A percentile compares a stretch with the other conserved stretches of the same genome.
Conservation (phyloP, 2,797 vertebrate species). For the Fistularia commersonii region DNA sequence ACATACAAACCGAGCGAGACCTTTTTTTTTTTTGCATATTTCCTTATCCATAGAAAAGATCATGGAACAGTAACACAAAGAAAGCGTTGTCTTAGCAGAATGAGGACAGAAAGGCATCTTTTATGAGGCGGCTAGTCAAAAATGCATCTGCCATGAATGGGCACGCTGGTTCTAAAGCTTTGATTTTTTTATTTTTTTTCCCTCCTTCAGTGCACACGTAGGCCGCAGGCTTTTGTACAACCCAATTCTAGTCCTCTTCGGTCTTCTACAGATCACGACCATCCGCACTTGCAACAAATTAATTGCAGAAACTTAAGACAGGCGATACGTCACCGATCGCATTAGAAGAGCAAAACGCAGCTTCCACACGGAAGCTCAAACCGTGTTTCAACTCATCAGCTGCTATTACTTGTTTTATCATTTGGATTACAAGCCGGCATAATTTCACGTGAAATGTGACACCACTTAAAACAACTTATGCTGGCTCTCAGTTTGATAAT, state of each 20-base stretch:
- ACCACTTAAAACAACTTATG: slow-evolving; percentile 37
- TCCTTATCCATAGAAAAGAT: slow-evolving; percentile 62
- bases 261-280: no score
- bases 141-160: slow-evolving; percentile 18
- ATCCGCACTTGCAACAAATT: no score
- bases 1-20: slow-evolving; percentile 41
- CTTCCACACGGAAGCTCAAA: slow-evolving; percentile 9
- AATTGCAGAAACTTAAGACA: background rate
- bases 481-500: slow-evolving; percentile 34
- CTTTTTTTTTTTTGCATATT: slow-evolving; percentile 22
- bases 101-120: slow-evolving; percentile 29
- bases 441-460: slow-evolving; percentile 36
- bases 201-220: background rate
- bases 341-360: slow-evolving; percentile 20
- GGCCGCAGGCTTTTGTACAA: background rate
- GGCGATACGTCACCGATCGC: slow-evolving; percentile 31
- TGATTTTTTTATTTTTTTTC: slow-evolving; percentile 3
- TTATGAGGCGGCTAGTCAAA: slow-evolving; percentile 27
- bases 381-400: slow-evolving; percentile 22
- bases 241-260: no score
- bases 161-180: background rate
- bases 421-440: slow-evolving; percentile 9
- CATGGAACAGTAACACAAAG: slow-evolving; percentile 37
- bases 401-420: slow-evolving; percentile 6
- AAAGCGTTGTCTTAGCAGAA: slow-evolving; percentile 47